Evolutionary conservation across 2,888 invertebrate species (phyloP), one percentile per base, ranked within the genome.

Genomic region (Pecten maximus): DNA sequence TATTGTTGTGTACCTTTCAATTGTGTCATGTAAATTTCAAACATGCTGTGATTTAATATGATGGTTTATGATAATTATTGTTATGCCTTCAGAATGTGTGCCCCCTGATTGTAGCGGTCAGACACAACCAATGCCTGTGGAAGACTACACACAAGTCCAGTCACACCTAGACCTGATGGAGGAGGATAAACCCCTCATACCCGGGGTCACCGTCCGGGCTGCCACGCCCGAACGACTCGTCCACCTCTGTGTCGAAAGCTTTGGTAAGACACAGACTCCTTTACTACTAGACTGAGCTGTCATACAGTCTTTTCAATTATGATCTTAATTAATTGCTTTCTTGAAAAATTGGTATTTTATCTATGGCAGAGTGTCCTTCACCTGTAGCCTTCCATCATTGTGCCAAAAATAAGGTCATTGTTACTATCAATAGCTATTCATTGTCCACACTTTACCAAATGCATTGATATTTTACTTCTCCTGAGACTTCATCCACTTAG

Each of bases 181-280:
- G 93, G 96, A 96, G 89, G 96, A 96, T 39, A 96, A 95, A 90
- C 95, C 95, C 23, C 94, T 95, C 16, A 91, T 96, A 8, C 95
- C 94, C n/a, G 96, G 96, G 88, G 94, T 96, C 89, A 94, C 93
- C 89, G 94, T 95, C 87, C 94, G 96, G 40, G 96, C 96, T 4
- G 96, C 96, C 87, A 94, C 97, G 15, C 94, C 97, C n/a, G 95
- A 96, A 87, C 96, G 96, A 88, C 96, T 97, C n/a, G 96, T 96
- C 60, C 95, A 96, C 88, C 94, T 97, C 87, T 96, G 96, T 92
- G 95, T 97, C 87, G 95, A 96, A 88, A 96, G 96, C 89, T 97
- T 97, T 94, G 96, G 97, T 97, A 94, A 96, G 97, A 28, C 28
- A 86, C n/a, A 6, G 1, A 88, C 40, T 8, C 39, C 8, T n/a